Evolutionary conservation across 2,113 vertebrate species (phyloP), one percentile per base, ranked within the genome.

Genomic region (Calonectris borealis): DNA sequence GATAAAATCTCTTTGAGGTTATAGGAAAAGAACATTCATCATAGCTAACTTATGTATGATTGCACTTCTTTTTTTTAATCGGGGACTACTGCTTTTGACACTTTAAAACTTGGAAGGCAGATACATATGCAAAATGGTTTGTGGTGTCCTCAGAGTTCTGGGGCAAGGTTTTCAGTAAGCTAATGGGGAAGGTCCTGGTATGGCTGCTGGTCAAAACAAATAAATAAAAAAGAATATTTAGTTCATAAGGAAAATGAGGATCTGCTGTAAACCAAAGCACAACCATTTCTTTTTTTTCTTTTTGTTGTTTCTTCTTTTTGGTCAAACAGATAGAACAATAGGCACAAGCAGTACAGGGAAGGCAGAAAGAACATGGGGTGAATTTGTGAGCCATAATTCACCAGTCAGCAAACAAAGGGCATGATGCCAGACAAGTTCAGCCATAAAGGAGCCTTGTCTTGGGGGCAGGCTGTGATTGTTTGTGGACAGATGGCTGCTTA

Each of bases 401-500:
- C 62, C 48, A 75, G 66, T 93, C 32, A 4, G 78, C 78, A 95
- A 91, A 96, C 82, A 93, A 95, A 97, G 68, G 93, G 64, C 64
- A 0, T 80, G 71, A 91, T 96, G 89, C 71, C 84, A 94, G 79
- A 71, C 84, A 96, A 93, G 75, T 90, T 80, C 6, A 17, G 29
- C 91, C 64, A 64, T 92, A 96, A 94, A 96, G 66, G 17, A 96
- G 16, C 71, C 93, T 95, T 90, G 84, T 96, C 68, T 80, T 90
- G 55, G 71, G 93, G 61, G 64, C 75, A 91, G 79, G 68, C 60
- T 75, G 70, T 73, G 71, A 81, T 94, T 93, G n/a, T 92, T 90
- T 83, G 62, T 93, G 82, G 90, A 83, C 94, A 97, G 93, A 93
- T 96, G 94, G 95, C 82, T 83, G 78, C 71, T 92, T 86, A 88